Base-by-base conservation (phyloP, 2,888 invertebrate species). In the Stratiomys singularior region DNA sequence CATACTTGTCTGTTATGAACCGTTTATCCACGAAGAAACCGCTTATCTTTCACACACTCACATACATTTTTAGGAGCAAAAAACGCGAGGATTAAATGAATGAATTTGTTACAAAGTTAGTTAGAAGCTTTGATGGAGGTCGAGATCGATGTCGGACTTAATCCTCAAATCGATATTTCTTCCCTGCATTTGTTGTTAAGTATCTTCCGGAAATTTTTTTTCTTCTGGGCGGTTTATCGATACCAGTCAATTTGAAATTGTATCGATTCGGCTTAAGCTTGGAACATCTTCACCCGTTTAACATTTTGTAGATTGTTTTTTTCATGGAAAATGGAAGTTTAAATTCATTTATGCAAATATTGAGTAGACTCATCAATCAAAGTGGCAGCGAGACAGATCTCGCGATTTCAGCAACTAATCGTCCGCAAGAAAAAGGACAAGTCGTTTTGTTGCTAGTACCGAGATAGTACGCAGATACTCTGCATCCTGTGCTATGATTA, bases 231-330 rank as follows among this genome's bases (percentile, higher is more conserved):
- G 27, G 18, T 66, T 37, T 37, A 66, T 66, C 66, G 66, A 66
- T 66, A 30, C 18, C n/a, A 66, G 27, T 30, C 18, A 18, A 66
- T 66, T 66, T 37, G 21, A 66, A n/a, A 18, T 66, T 30, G 18
- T 66, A 66, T 66, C 30, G 18, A 37, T 66, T 66, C 30, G 27
- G 27, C 37, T n/a, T 7, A n/a, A 9, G 7, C n/a, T 5, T 27
- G 13, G 28, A 37, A 18, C 30, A 66, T 66, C 37, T 66, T 37
- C 37, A 37, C 37, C 21, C 4, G 7, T 66, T 37, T 30, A 66
- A 18, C 37, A 66, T 30, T 37, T 11, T 27, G 4, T 28, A 28
- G 11, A 60, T 28, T n/a, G n/a, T n/a, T n/a, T 15, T 52, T 52
- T n/a, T 52, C 52, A 52, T 9, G 15, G n/a, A n/a, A n/a, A n/a